phyloP scores from a whole-genome alignment of 2,888 invertebrate genomes.

The Drosophila nigritarsus region DNA sequence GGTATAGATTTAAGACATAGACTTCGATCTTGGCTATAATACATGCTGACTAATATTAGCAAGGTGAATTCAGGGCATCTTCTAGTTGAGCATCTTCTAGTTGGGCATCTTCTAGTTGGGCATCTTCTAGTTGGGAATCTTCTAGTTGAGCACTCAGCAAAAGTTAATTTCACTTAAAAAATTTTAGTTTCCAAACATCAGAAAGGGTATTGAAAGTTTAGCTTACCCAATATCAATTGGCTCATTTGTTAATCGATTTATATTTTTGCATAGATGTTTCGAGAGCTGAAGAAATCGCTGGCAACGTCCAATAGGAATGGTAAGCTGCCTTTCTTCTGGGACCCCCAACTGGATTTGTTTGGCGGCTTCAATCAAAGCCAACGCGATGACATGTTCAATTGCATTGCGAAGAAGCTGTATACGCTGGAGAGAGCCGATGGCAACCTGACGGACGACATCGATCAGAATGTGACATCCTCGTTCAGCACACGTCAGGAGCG shows the following conservation, averaged over 20 bases:
- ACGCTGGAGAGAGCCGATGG: constrained; percentile 42
- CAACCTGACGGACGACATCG: constrained; percentile 40
- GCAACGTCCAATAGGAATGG: constrained; percentile 15
- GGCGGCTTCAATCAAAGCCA: constrained; percentile 35
- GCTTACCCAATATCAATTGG: not conserved
- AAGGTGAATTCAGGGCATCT: too few relatives aligned
- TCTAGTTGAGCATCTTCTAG: too few relatives aligned
- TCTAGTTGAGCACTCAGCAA: not conserved
- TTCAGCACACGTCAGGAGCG: constrained; percentile 46
- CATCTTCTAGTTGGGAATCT: not conserved
- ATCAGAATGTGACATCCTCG: constrained; percentile 4
- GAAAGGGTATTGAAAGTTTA: not conserved
- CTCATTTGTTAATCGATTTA: not conserved
- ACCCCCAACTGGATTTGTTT: constrained; percentile 67
- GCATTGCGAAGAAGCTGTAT: constrained; percentile 32
- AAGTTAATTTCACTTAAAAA: not conserved
- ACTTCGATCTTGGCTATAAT: too few relatives aligned
- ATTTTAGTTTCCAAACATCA: not conserved
- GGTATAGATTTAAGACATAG: too few relatives aligned
- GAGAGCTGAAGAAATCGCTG: constrained; percentile 48
- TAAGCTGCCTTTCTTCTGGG: constrained; percentile 71
- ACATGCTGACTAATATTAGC: too few relatives aligned
- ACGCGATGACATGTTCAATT: constrained; percentile 53
- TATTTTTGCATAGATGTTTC: constrained; percentile 58
- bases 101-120: too few relatives aligned